Conservation (phyloP, 2,888 invertebrate genomes). For the Pseudococcus jackbeardsleyi region DNA sequence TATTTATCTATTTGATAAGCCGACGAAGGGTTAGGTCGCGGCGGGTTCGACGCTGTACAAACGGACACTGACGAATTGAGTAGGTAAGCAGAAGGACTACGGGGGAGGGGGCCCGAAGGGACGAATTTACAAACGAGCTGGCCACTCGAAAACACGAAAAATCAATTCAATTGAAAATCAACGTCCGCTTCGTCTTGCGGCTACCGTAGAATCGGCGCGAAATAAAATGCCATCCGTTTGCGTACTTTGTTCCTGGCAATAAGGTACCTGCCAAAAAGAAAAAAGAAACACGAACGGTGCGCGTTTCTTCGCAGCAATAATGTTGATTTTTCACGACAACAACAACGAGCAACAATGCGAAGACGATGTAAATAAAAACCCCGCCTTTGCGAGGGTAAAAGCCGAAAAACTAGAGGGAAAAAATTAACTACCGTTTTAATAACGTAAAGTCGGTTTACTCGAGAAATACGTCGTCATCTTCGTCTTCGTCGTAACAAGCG, state of each 20-base stretch:
- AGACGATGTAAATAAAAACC: not conserved
- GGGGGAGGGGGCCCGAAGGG: not conserved
- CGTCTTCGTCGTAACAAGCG: not conserved
- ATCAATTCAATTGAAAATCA: conserved; percentile 44
- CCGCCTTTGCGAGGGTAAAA: not conserved
- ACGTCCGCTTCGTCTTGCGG: not conserved
- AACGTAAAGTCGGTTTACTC: not conserved
- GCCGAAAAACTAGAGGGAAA: not conserved
- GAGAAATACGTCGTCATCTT: conserved; percentile 3
- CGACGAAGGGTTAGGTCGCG: not conserved
- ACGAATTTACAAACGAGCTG: not conserved
- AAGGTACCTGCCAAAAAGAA: not conserved
- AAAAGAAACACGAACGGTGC: not conserved
- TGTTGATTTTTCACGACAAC: conserved; percentile 18
- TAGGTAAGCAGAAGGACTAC: not conserved
- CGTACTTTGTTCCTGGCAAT: not conserved
- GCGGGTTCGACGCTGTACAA: not conserved
- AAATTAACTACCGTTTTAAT: conserved; percentile 1
- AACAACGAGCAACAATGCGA: not conserved
- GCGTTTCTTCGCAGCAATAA: not conserved
- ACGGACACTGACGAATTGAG: conserved; percentile 1
- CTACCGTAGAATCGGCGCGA: not conserved
- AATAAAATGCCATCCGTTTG: conserved; percentile 3
- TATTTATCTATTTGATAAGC: conserved; percentile 17
- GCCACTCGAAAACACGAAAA: conserved; percentile 22